Conservation (phyloP, 2,888 invertebrate genomes). For the Amphiduros pacificus region DNA sequence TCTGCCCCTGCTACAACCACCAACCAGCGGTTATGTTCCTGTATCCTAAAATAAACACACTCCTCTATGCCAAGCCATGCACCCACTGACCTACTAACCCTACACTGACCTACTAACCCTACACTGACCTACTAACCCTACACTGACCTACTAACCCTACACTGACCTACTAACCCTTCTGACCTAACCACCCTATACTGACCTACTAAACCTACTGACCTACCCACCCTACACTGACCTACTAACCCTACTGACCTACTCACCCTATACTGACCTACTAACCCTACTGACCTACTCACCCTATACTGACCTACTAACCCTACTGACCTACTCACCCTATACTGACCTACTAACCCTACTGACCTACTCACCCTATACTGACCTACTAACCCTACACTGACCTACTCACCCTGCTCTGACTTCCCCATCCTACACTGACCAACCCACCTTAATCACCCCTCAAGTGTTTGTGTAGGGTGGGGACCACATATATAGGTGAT, state of each 20-base stretch:
- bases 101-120: background rate
- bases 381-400: background rate
- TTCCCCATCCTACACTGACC: background rate
- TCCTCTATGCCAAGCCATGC: background rate
- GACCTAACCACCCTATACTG: background rate
- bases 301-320: background rate
- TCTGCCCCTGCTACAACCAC: too few relatives aligned
- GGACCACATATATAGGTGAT: too few relatives aligned
- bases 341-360: background rate
- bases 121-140: background rate
- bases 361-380: background rate
- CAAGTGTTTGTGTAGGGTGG: too few relatives aligned
- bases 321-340: background rate
- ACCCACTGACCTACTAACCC: background rate
- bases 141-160: background rate
- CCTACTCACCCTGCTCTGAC: background rate
- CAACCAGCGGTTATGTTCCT: too few relatives aligned
- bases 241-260: too few relatives aligned
- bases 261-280: background rate
- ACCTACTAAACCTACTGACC: too few relatives aligned
- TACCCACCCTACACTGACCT: background rate
- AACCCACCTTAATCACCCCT: background rate
- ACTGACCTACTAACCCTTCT: background rate
- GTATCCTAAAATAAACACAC: too few relatives aligned
- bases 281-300: background rate